Evolutionary conservation across 2,888 invertebrate genomes (phyloP), one percentile per base, ranked within the genome.

Genomic region (Brachypterus glaber): DNA sequence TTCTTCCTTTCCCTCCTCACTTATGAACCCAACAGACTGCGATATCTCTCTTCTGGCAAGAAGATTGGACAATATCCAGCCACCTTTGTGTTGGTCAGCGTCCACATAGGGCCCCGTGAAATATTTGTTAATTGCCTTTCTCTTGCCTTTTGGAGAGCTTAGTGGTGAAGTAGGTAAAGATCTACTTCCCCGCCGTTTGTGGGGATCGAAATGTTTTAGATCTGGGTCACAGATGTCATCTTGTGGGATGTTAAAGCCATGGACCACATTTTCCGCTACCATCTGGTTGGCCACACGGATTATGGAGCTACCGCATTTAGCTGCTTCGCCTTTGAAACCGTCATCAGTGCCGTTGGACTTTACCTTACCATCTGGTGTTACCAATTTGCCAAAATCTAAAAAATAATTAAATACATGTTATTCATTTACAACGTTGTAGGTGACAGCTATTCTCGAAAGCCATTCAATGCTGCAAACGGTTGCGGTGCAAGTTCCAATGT

Each of bases 121-220:
- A 54, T 70, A 83, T 61, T 79, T 75, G 57, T 82, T 81, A 34
- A 64, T 62, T 17, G 56, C 51, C 32, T 74, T 66, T 47, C 65
- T 61, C 12, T 71, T 66, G 15, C 65, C 59, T 11, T 62, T 65
- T 0, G 81, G 82, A 9, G 82, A 76, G 38, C 74, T 66, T 2
- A 76, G 60, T 0, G 84, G 84, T 1, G 81, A 77, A 0, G 74
- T 73, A 0, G 85, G 85, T 43, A 84, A 63, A 13, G 82, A 83
- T 63, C 70, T 76, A 59, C 82, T 83, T 43, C 78, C 81, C 43
- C 81, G 71, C 2, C 80, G 67, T 37, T 64, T 55, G 43, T 51
- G 59, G 47, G 60, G 56, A 45, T 60, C 57, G 64, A 68, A 62
- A 27, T 58, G 58, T 37, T 55, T 54, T 4, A 62, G 53, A 24